A percentile compares a stretch with the other conserved stretches of the same genome.
These are phyloP conservation scores for Holacanthella duospinosa DNA, from an alignment of 2,888 invertebrate genomes.

Conservation along the genomic window DNA sequence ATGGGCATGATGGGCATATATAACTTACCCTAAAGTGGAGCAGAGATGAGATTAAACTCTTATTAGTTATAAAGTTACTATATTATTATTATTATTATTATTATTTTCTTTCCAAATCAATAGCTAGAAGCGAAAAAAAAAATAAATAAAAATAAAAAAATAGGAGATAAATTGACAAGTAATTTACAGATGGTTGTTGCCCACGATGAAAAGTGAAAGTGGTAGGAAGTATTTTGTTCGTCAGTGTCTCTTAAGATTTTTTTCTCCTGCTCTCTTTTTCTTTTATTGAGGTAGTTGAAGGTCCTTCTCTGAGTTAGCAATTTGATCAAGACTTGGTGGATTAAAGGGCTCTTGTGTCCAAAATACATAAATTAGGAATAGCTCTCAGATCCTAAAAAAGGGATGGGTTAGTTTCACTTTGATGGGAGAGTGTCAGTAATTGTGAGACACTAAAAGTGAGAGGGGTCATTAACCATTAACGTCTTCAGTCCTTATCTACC, in stretches of 20 bases:
- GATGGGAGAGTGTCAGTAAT: slow-evolving; percentile 23
- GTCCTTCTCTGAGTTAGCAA: background rate
- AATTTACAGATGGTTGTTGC: slow-evolving; percentile 4
- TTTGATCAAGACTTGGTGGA: slow-evolving; percentile 6
- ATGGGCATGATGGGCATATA: no score
- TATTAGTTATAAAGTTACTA: no score
- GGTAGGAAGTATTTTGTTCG: background rate
- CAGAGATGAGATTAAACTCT: no score
- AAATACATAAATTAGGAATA: slow-evolving; percentile 6
- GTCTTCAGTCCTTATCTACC: slow-evolving; percentile 16
- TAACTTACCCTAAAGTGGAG: no score
- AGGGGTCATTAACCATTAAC: slow-evolving; percentile 27
- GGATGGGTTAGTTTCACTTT: slow-evolving; percentile 5
- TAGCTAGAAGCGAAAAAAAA: no score
- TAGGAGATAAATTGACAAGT: no score
- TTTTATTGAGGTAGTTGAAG: background rate
- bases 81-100: no score
- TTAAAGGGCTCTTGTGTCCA: background rate
- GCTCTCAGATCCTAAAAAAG: background rate
- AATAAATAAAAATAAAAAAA: no score
- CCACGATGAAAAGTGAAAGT: slow-evolving; percentile 2
- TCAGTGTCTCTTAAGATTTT: background rate
- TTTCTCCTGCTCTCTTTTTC: background rate
- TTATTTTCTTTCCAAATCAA: no score
- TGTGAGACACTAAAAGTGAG: slow-evolving; percentile 17